A percentile compares a stretch with the other conserved stretches of the same genome.
These are phyloP conservation scores for Rosalia funebris DNA, from an alignment of 2,888 invertebrate species.

Conservation along the genomic window DNA sequence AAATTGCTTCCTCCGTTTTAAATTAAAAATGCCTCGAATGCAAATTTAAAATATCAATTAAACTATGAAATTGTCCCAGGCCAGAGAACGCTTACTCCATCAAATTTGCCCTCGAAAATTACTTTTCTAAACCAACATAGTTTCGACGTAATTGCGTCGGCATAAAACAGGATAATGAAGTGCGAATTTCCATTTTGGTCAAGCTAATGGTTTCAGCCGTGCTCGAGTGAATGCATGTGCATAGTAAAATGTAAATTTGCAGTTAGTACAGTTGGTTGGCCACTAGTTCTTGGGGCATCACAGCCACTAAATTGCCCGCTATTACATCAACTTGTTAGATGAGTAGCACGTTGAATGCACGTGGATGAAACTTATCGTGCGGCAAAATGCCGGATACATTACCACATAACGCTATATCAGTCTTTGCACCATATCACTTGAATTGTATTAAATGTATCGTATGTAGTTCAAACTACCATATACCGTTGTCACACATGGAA, in stretches of 20 bases:
- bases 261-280: conserved; percentile 7
- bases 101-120: conserved; percentile 4
- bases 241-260: conserved; percentile 21
- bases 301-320: conserved; percentile 8
- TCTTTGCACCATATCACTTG: no score
- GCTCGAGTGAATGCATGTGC: conserved; percentile 15
- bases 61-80: no score
- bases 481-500: no score
- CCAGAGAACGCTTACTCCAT: no score
- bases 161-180: conserved; percentile 30
- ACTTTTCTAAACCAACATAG: conserved; percentile 11
- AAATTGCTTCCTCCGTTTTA: background rate
- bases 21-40: background rate
- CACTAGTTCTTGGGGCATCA: conserved; percentile 5
- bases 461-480: no score
- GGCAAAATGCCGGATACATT: no score
- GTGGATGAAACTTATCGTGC: background rate
- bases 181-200: conserved; percentile 31
- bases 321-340: conserved; percentile 18
- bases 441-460: no score
- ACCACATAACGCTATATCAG: no score
- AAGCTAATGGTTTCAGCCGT: conserved; percentile 17
- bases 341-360: conserved; percentile 4
- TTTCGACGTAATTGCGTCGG: conserved; percentile 19
- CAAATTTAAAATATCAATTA: no score